Conservation (phyloP, 2,113 vertebrate species). For the Lates calcarifer region DNA sequence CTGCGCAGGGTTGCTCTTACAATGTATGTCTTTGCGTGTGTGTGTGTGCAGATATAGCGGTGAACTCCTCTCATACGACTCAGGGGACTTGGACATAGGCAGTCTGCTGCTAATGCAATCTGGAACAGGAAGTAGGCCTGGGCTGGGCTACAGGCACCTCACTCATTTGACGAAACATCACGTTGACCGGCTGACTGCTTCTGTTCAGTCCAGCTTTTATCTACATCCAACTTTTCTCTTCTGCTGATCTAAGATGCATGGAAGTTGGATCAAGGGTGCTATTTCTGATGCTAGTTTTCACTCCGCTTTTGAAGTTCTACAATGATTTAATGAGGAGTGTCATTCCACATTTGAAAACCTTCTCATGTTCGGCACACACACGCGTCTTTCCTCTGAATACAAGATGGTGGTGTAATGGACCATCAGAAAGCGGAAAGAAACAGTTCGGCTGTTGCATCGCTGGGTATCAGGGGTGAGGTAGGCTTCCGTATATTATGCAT, state of each 20-base stretch:
- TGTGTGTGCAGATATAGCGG: constrained; percentile 26
- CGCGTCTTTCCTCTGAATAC: constrained; percentile 17
- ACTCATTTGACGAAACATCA: constrained; percentile 20
- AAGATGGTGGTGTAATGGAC: constrained; percentile 17
- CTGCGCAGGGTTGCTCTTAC: constrained; percentile 24
- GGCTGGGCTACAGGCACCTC: constrained; percentile 27
- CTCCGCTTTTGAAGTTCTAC: constrained; percentile 53
- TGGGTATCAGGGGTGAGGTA: constrained; percentile 19
- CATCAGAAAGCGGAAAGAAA: constrained; percentile 21
- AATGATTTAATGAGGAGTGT: constrained; percentile 49
- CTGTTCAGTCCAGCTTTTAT: constrained; percentile 60
- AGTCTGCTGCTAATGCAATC: constrained; percentile 51
- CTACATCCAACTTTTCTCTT: constrained; percentile 34
- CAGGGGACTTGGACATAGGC: constrained; percentile 37
- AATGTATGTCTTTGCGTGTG: constrained; percentile 15
- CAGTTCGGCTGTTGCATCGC: constrained; percentile 30
- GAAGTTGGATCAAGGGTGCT: constrained; percentile 29
- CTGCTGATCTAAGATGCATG: constrained; percentile 33
- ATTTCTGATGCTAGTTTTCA: constrained; percentile 25
- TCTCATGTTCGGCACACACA: constrained; percentile 19
- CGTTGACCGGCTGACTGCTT: constrained; percentile 43
- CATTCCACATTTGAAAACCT: constrained; percentile 22
- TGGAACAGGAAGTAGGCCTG: constrained; percentile 54
- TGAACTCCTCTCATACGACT: constrained; percentile 48
- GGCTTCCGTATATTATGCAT: constrained; percentile 30